Evolutionary conservation across 2,113 vertebrate species (phyloP).

Genomic region (Gadus macrocephalus): DNA sequence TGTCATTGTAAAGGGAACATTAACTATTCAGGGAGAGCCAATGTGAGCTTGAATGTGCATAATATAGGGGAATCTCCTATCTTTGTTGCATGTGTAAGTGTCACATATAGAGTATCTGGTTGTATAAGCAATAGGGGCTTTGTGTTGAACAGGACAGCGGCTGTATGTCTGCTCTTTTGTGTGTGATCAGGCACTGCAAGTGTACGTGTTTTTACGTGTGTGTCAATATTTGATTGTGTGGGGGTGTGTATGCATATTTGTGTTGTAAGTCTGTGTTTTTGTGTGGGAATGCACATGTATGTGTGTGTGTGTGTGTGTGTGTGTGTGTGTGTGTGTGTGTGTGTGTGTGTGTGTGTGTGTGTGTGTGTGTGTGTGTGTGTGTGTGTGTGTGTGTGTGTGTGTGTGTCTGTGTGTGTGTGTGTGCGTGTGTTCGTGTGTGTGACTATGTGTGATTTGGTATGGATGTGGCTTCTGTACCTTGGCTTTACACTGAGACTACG

Average conservation of each 20-base stretch:
- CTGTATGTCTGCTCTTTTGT: conserved; percentile 26
- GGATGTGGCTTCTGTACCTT: conserved; percentile 41
- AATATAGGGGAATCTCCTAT: conserved; percentile 58
- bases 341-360: conserved; percentile 3
- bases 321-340: conserved; percentile 6
- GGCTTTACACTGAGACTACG: conserved; percentile 51
- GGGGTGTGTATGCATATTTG: conserved; percentile 12
- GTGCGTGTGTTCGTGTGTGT: conserved; percentile 4
- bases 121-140: too few species aligned
- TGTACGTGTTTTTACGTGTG: conserved; percentile 33
- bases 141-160: too few species aligned
- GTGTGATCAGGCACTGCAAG: conserved; percentile 16
- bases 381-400: not conserved
- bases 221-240: not conserved
- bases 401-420: not conserved
- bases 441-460: not conserved
- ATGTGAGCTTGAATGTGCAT: conserved; percentile 66
- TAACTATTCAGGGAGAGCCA: conserved; percentile 68
- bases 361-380: conserved; percentile 8
- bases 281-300: conserved; percentile 9
- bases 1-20: conserved; percentile 70
- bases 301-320: not conserved
- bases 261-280: not conserved
- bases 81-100: conserved; percentile 11
- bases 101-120: conserved; percentile 3